phyloP scores from a whole-genome alignment of 2,888 invertebrate species.

The Hartigia nigra region DNA sequence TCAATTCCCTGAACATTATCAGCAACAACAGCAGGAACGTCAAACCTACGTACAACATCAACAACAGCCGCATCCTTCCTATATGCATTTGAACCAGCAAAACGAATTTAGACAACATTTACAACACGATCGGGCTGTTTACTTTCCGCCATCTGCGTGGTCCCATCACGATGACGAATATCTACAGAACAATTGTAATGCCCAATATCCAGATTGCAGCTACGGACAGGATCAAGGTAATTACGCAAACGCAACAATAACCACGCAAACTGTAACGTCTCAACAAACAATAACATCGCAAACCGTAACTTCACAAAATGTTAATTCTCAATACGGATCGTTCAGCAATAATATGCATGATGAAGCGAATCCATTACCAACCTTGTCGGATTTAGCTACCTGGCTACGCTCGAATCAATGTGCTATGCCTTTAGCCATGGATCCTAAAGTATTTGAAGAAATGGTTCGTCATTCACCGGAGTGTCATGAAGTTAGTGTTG shows the following conservation, averaged over 20 bases:
- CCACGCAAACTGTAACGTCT: not conserved
- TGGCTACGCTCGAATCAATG: conserved; percentile 25
- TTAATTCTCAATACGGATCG: not conserved
- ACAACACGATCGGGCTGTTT: not conserved
- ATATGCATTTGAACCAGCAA: not conserved
- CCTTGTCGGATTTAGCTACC: conserved; percentile 23
- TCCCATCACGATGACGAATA: not conserved
- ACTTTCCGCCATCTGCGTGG: not conserved
- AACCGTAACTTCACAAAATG: not conserved
- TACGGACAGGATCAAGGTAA: not conserved
- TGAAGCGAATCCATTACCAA: conserved; percentile 8
- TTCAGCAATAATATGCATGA: not conserved
- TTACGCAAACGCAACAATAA: conserved; percentile 1
- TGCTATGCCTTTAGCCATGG: conserved; percentile 1
- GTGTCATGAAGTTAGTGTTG: conserved; percentile 15
- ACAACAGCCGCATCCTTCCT: not conserved
- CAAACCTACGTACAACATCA: not conserved
- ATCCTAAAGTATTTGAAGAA: conserved; percentile 11
- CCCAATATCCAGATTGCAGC: not conserved
- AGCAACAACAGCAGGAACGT: conserved; percentile 5
- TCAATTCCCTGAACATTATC: conserved; percentile 13
- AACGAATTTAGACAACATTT: not conserved
- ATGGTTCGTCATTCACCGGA: conserved; percentile 11
- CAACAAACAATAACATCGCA: not conserved
- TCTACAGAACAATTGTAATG: not conserved